Evolutionary conservation across 2,113 vertebrate genomes (phyloP), one percentile per base, ranked within the genome.

Genomic region (Marcusenius ussheri): DNA sequence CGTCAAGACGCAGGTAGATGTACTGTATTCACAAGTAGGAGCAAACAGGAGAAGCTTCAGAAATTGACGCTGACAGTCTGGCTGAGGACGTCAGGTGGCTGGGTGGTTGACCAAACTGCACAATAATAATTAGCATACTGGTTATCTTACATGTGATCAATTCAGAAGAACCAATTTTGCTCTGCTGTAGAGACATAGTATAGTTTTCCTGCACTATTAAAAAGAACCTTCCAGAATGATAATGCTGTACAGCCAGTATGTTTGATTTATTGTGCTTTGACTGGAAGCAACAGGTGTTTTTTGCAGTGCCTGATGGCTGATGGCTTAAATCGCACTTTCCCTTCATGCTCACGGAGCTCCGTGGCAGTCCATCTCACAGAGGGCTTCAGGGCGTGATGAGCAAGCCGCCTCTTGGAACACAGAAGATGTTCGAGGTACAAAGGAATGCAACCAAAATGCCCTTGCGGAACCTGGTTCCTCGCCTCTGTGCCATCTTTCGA

Each of bases 271-370:
- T 27, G 56, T n/a, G 7, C 62, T 46, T 15, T 88, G 88, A 88
- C 58, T 88, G 62, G 88, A 46, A 66, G 50, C 45, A 88, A 62
- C 62, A 74, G 88, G 50, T 88, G 62, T 42, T 62, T 46, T 49
- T n/a, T 13, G n/a, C 39, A 74, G 45, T 27, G 39, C 42, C 62
- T 74, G 58, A 5, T 19, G 45, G 70, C 88, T 47, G 42, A 15
- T 15, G 13, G 24, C 88, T 88, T 45, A 17, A 62, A 46, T 45
- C 39, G 56, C 17, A 2, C 49, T 88, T 88, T n/a, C 24, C 88
- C 11, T 70, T 74, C 88, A 2, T 66, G 58, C 39, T 49, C 50
- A 42, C 27, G 21, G 27, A 51, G 27, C n/a, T 9, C 17, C 15
- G 15, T 39, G 50, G 50, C 86, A n/a, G 24, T 27, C 45, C 45